These are phyloP conservation scores for Carassius carassius DNA, from an alignment of 2,113 vertebrate genomes.

Conservation along the genomic window DNA sequence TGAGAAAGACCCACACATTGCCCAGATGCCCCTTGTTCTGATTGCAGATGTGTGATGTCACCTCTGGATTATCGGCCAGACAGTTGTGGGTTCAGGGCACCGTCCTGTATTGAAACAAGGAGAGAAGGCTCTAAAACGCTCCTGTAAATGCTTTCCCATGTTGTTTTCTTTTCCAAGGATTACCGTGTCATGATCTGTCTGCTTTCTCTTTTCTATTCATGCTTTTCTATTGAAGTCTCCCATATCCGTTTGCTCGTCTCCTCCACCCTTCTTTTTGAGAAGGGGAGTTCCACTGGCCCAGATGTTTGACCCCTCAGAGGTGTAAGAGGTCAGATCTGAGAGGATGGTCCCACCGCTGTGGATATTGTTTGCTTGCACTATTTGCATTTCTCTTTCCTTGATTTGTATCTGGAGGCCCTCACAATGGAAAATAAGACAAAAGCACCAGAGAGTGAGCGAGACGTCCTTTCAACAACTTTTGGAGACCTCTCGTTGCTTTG, in stretches of 20 bases:
- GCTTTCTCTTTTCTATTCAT: conserved; percentile 16
- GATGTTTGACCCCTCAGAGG: conserved; percentile 49
- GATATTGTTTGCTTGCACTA: conserved; percentile 58
- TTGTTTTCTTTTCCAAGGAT: conserved; percentile 33
- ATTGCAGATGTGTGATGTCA: conserved; percentile 47
- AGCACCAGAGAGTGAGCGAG: conserved; percentile 28
- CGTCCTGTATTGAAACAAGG: conserved; percentile 10
- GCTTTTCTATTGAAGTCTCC: conserved; percentile 23
- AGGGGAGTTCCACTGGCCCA: conserved; percentile 49
- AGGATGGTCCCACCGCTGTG: conserved; percentile 57
- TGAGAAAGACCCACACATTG: conserved; percentile 6
- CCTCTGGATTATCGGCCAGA: conserved; percentile 22
- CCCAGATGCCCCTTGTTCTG: background rate
- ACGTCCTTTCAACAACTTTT: conserved; percentile 17
- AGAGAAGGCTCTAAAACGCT: background rate
- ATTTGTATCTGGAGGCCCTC: conserved; percentile 45
- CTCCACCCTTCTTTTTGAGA: conserved; percentile 42
- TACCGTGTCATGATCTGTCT: conserved; percentile 30
- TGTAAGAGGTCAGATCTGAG: conserved; percentile 47
- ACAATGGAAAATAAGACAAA: conserved; percentile 39
- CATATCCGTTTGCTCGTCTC: conserved; percentile 54
- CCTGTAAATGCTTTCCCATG: conserved; percentile 26
- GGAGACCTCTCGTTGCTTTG: conserved; percentile 4
- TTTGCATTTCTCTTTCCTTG: conserved; percentile 51
- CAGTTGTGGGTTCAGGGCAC: conserved; percentile 42